Conservation (phyloP, 2,797 vertebrate species). For the Catharus ustulatus region DNA sequence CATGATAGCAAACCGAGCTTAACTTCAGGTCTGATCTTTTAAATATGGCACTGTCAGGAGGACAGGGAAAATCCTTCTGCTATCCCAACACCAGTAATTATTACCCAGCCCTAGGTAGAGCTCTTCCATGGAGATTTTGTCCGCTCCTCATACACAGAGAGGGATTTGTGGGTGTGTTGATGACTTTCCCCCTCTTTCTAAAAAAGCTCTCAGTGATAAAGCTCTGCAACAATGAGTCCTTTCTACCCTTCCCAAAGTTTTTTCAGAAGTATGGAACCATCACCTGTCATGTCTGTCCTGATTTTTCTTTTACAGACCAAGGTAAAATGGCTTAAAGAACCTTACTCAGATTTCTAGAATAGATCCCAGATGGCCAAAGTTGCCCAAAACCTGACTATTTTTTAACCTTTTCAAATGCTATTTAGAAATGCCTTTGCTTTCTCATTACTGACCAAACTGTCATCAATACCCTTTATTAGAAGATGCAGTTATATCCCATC, state of each 20-base stretch:
- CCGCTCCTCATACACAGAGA: rapidly evolving
- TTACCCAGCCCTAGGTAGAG: rapidly evolving
- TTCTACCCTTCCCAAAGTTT: background rate
- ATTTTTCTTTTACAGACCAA: background rate
- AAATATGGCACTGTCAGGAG: background rate
- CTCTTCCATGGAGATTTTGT: background rate
- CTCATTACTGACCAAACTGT: background rate
- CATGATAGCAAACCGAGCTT: background rate
- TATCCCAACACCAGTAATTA: background rate
- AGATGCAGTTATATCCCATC: background rate
- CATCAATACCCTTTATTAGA: background rate
- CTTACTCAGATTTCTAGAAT: background rate
- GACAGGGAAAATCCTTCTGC: background rate
- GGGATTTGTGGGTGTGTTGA: background rate
- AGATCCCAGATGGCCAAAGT: background rate
- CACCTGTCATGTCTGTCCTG: background rate
- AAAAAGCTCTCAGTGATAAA: background rate
- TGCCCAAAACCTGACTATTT: background rate
- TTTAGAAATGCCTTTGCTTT: background rate
- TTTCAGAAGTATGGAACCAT: background rate
- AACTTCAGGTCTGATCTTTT: background rate
- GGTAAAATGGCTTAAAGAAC: background rate
- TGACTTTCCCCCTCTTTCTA: background rate
- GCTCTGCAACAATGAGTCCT: background rate
- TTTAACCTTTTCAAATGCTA: background rate